Conservation (phyloP, 92 coral and sea anemone species). For the Zoanthus sansibaricus region DNA sequence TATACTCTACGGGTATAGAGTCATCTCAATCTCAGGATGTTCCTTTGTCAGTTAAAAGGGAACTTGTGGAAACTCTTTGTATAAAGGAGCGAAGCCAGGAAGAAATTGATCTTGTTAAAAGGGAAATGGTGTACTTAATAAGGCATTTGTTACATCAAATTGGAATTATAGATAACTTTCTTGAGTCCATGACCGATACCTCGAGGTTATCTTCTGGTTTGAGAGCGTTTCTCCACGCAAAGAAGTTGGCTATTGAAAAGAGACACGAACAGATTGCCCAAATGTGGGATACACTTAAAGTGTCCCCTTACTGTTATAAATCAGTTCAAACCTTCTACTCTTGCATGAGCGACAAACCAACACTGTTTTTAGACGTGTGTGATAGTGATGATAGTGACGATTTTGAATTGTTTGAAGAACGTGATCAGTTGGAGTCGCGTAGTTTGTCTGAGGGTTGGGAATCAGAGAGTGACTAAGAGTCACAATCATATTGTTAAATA, state of each 20-base stretch:
- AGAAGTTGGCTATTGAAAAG: slow-evolving; percentile 12
- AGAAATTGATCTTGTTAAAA: slow-evolving; percentile 52
- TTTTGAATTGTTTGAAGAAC: neutral
- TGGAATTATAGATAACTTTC: slow-evolving; percentile 8
- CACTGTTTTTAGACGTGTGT: neutral
- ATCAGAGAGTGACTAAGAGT: slow-evolving; percentile 4
- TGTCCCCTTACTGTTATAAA: slow-evolving; percentile 5
- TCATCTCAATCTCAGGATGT: slow-evolving; percentile 35
- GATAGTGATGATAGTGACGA: neutral
- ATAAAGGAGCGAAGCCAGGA: slow-evolving; percentile 63
- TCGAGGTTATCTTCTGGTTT: slow-evolving; percentile 13
- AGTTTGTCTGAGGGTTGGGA: neutral
- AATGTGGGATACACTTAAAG: slow-evolving; percentile 6
- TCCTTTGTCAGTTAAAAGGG: slow-evolving; percentile 50
- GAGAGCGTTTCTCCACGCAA: slow-evolving; percentile 1
- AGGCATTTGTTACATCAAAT: neutral
- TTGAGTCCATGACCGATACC: slow-evolving; percentile 11
- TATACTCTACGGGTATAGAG: slow-evolving; percentile 16
- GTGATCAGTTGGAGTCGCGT: slow-evolving; percentile 3
- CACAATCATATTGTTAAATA: neutral
- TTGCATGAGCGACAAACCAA: slow-evolving; percentile 12
- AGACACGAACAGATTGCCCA: neutral
- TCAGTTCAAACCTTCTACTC: slow-evolving; percentile 6
- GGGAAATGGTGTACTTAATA: slow-evolving; percentile 51
- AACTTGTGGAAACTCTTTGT: slow-evolving; percentile 50